A percentile compares a stretch with the other conserved stretches of the same genome.
These are phyloP conservation scores for Ciconia maguari DNA, from an alignment of 2,113 vertebrate species.

Conservation along the genomic window DNA sequence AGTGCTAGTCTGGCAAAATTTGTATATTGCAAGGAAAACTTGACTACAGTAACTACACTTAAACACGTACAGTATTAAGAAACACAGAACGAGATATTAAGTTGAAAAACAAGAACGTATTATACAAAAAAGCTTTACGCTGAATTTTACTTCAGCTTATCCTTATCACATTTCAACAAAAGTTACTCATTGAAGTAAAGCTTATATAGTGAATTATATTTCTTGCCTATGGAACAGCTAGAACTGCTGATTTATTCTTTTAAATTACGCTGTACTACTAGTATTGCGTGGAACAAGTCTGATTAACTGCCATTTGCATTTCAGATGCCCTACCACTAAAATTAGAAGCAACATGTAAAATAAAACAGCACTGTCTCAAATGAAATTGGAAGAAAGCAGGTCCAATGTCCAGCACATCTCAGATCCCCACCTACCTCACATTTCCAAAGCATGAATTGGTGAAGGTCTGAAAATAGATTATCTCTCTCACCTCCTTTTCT, in stretches of 20 bases:
- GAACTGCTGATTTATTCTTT: neutral
- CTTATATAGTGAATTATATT: neutral
- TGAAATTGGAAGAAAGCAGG: neutral
- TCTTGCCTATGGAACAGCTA: neutral
- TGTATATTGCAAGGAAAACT: neutral
- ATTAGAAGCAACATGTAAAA: slow-evolving; percentile 16
- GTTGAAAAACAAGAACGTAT: neutral
- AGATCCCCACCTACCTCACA: neutral
- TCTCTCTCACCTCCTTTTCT: neutral
- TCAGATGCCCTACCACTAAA: neutral
- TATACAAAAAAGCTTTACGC: neutral
- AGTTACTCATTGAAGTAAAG: neutral
- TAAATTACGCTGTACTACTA: neutral
- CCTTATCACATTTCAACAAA: neutral
- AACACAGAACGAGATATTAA: neutral
- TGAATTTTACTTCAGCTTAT: neutral
- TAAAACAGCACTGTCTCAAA: neutral
- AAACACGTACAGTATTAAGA: neutral
- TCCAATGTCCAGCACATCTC: neutral
- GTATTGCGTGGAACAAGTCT: neutral
- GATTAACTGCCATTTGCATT: neutral
- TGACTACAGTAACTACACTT: neutral
- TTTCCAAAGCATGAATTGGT: neutral
- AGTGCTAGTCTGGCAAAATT: neutral
- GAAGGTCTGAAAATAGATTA: neutral